Evolutionary conservation across 1,140 invertebrate species (phyloP).

Genomic region (Papilio xuthus): DNA sequence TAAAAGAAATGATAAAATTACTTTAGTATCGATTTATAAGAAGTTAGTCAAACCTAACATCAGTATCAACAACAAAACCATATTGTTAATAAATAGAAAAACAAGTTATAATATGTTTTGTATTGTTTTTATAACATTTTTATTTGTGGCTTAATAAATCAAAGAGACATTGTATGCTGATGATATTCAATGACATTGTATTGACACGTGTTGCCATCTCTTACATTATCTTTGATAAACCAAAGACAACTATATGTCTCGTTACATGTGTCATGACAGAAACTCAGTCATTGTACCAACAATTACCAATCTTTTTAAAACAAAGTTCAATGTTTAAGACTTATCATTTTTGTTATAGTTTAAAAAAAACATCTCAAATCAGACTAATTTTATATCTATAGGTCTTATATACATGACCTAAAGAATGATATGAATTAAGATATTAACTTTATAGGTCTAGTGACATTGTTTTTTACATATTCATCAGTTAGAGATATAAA

Average conservation of each 20-base stretch:
- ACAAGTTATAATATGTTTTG: neutral
- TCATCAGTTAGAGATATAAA: neutral
- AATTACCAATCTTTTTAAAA: neutral
- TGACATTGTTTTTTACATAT: neutral
- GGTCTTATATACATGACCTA: slow-evolving; percentile 12
- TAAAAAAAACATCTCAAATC: neutral
- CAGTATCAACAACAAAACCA: too few species aligned
- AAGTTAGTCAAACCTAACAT: too few species aligned
- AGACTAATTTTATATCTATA: neutral
- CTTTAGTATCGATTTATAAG: too few species aligned
- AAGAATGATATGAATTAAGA: slow-evolving; percentile 4
- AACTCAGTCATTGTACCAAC: neutral
- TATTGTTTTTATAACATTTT: neutral
- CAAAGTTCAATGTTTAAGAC: neutral
- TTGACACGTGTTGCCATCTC: too few species aligned
- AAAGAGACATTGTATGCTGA: too few species aligned
- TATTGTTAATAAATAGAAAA: neutral
- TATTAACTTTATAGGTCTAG: neutral
- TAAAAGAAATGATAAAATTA: too few species aligned
- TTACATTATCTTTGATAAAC: neutral
- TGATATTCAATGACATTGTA: too few species aligned
- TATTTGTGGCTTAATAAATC: neutral
- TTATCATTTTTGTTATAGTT: neutral
- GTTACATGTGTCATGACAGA: too few species aligned
- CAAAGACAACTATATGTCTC: too few species aligned